Base-by-base conservation (phyloP, 2,113 vertebrate genomes). In the Numenius arquata region DNA sequence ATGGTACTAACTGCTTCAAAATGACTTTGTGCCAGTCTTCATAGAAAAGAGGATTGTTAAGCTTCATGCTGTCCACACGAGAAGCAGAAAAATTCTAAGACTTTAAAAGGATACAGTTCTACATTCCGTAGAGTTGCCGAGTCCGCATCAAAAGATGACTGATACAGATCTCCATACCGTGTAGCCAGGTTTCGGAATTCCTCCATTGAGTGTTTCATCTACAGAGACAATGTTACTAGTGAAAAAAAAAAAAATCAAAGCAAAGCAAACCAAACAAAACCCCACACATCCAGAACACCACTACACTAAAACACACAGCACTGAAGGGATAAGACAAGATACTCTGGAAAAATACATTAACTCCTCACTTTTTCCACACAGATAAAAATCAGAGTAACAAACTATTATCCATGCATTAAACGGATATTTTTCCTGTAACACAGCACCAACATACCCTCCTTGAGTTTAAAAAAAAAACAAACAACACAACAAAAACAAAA, bases 141-240 rank as follows among this genome's bases (percentile, higher is more conserved):
- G 92, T 99, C 99, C 0, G 99, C 99, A n/a, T 99, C 99, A 89
- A 99, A 99, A 25, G 99, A 99, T 1, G 99, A 99, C 93, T 99
- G 99, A 97, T 99, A 99, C 11, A 99, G 97, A 87, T 99, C 99
- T n/a, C 98, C 98, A 11, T 99, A 99, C 18, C 99, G 98, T 11
- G 98, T 97, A 2, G 99, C 99, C 9, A 99, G 98, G 90, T 95
- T 98, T 91, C 98, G 95, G 94, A 99, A 99, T 96, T 99, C 99
- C 70, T 99, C 99, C 99, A 99, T 99, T 27, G 99, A 99, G 23
- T 99, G 98, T 62, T 99, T 99, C 99, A 99, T 99, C 99, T 99
- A 89, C 16, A 84, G 48, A 88, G 43, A 83, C 61, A 89, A 77
- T 4, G 30, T 38, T 36, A 84, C 11, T 30, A 38, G 30, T 34